phyloP scores from a whole-genome alignment of 2,113 vertebrate genomes.

The Tyrannus savana region DNA sequence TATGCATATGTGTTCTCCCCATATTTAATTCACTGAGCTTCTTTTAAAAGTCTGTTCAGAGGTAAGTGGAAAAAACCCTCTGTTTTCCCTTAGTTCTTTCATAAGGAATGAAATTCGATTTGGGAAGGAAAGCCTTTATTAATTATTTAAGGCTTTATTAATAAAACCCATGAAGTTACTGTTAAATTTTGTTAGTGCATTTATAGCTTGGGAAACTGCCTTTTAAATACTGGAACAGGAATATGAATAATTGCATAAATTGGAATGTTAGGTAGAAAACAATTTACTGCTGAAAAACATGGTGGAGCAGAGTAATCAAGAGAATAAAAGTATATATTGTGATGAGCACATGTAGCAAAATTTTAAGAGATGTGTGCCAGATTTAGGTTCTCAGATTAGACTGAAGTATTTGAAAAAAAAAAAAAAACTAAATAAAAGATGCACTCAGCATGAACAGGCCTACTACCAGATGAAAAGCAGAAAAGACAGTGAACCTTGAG shows the following conservation, averaged over 20 bases:
- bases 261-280: background rate
- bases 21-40: background rate
- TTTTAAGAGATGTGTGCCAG: background rate
- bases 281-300: background rate
- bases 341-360: background rate
- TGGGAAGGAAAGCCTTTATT: background rate
- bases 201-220: background rate
- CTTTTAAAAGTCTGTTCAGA: background rate
- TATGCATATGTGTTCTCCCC: background rate
- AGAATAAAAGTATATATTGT: no score
- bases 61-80: background rate
- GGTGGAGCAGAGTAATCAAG: background rate
- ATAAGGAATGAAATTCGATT: background rate
- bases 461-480: background rate
- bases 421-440: background rate
- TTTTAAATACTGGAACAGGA: background rate
- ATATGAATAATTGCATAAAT: background rate
- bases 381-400: background rate
- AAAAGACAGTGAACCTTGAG: background rate
- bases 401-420: background rate
- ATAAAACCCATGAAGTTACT: background rate
- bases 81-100: background rate
- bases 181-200: background rate
- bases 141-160: background rate
- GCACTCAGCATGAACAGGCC: background rate